Evolutionary conservation across 1,140 invertebrate genomes (phyloP).

Genomic region (Lethocerus indicus): DNA sequence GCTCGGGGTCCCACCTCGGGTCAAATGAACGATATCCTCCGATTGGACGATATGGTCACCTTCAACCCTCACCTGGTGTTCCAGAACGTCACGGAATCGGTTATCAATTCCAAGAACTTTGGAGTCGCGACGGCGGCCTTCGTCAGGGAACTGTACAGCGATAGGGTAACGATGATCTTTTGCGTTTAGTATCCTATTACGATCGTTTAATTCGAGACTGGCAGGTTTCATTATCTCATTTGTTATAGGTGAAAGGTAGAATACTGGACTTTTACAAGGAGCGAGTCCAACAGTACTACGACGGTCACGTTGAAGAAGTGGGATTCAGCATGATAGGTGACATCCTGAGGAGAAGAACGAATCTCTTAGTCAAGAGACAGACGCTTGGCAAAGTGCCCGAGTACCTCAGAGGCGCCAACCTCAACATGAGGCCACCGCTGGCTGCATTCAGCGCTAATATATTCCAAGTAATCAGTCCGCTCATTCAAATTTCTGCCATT

Average conservation of each 20-base stretch:
- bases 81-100: constrained; percentile 63
- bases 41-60: constrained; percentile 68
- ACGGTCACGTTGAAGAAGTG: constrained; percentile 65
- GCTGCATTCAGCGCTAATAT: constrained; percentile 63
- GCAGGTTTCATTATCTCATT: not conserved
- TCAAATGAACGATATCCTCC: constrained; percentile 73
- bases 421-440: constrained; percentile 49
- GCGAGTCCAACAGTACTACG: constrained; percentile 66
- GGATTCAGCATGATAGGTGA: constrained; percentile 64
- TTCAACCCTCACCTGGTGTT: constrained; percentile 76
- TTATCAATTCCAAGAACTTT: constrained; percentile 36
- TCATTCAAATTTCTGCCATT: no score
- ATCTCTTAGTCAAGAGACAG: constrained; percentile 57
- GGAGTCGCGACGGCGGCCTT: constrained; percentile 58
- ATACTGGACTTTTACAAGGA: constrained; percentile 71
- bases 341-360: constrained; percentile 53
- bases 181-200: not conserved
- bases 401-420: constrained; percentile 49
- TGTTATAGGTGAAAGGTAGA: constrained; percentile 41
- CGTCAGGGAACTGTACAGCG: constrained; percentile 58
- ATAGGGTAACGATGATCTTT: constrained; percentile 27
- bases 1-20: constrained; percentile 70
- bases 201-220: not conserved
- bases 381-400: constrained; percentile 57
- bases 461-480: constrained; percentile 48